Base-by-base conservation (phyloP, 2,888 invertebrate genomes). In the Odontocolon sp. region DNA sequence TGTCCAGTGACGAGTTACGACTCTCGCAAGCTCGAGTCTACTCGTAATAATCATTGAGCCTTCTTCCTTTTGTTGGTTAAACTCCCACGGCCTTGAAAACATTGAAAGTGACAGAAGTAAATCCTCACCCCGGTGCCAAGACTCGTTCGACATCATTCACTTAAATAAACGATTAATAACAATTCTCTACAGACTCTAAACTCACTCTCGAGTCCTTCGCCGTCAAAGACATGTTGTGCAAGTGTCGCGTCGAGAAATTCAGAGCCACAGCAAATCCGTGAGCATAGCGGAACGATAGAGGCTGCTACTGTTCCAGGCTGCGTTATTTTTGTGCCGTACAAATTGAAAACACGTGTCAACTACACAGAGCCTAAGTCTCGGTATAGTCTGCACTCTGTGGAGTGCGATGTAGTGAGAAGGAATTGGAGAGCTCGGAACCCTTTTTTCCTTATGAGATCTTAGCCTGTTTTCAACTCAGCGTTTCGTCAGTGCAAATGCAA, bases 1-100 rank as follows among this genome's bases (percentile, higher is more conserved):
- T 68, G 75, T 54, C 66, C 79, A 67, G 68, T 63, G 79, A 79
- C 79, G 80, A 81, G 80, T 81, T 74, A 80, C 74, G 69, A 78
- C 40, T 26, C 23, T 50, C 56, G 47, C 50, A 54, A 63, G 31
- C 14, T 36, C 64, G n/a, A n/a, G 23, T 2, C 8, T 28, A 11
- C 38, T 47, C 16, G 23, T 59, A 61, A 78, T 26, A 67, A 63
- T 70, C 70, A 50, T 70, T 61, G 69, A 71, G 76, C 75, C 73
- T 36, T 66, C 64, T 31, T 70, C 23, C 28, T 52, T 54, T 75
- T 59, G 28, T 52, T 18, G 6, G 38, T 45, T 18, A 42, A 38
- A 68, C 74, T 63, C 38, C 56, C 63, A 56, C 61, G 68, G 45
- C 69, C 57, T 66, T 59, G 59, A 50, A 11, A 36, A 16, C 45